phyloP scores from a whole-genome alignment of 2,797 vertebrate genomes.

The Peromyscus nudipes region DNA sequence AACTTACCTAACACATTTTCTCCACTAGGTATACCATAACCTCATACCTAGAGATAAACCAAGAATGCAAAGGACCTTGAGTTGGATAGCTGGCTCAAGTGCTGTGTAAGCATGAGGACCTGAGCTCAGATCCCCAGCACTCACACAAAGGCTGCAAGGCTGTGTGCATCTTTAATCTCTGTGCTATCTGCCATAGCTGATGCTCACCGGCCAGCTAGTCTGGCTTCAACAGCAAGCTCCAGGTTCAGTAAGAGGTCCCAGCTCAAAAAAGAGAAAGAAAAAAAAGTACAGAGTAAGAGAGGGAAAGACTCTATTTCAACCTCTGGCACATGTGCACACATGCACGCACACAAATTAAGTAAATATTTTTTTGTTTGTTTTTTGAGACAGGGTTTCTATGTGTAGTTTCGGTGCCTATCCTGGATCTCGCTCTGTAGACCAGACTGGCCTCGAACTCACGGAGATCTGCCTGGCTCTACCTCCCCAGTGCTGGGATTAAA shows the following conservation, averaged over 20 bases:
- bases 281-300: neutral
- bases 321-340: neutral
- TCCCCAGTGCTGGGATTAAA: no score
- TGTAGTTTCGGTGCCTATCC: no score
- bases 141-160: neutral
- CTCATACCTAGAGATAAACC: constrained; percentile 20
- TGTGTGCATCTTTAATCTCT: neutral
- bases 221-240: neutral
- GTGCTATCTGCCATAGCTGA: no score
- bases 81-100: neutral
- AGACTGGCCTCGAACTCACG: no score
- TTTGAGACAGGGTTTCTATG: no score
- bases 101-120: neutral
- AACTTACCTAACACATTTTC: constrained; percentile 7
- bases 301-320: neutral
- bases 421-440: no score
- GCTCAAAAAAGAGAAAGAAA: neutral
- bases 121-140: neutral
- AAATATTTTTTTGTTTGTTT: no score
- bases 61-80: neutral
- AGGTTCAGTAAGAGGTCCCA: neutral
- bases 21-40: neutral
- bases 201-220: neutral
- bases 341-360: neutral
- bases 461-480: no score